Evolutionary conservation across 2,797 vertebrate genomes (phyloP), one percentile per base, ranked within the genome.

Genomic region (Hydrolagus colliei): DNA sequence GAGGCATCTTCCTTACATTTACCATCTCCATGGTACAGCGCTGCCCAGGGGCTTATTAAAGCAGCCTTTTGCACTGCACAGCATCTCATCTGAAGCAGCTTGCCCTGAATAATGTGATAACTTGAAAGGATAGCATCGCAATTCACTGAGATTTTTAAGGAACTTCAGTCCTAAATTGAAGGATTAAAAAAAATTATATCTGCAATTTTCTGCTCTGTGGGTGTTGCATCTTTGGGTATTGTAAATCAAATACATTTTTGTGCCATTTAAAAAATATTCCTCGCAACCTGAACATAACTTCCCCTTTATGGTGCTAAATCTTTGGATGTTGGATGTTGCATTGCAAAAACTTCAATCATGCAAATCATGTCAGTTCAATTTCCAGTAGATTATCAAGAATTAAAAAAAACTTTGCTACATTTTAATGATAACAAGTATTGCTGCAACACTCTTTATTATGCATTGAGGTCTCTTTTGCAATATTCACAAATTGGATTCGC

Each of bases 341-440:
- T 65, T 16, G 32, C 13, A 14, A 80, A 80, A 65, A 80, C 22
- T 67, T 32, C 11, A 80, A 80, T 80, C 78, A 80, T 14, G 65
- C 32, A 80, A 16, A 27, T 65, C 32, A 14, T 22, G 62, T 80
- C 78, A 80, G 65, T 63, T 27, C 32, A 27, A 61, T 22, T n/a
- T 62, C 16, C 59, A 16, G 7, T 32, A 63, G 22, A 4, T 8
- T 32, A 80, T 80, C 12, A 80, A 80, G 32, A 32, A 65, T 65
- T 35, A 73, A 79, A 79, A 80, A 27, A 27, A 80, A 32, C n/a
- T 22, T 32, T 12, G 62, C 20, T 80, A 27, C 78, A 65, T 20
- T 32, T 63, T 63, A 67, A 32, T 27, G 65, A 32, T 27, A 12
- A 80, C 22, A 27, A 67, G 14, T 14, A 80, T 27, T 80, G 62